Evolutionary conservation across 2,113 vertebrate genomes (phyloP), one percentile per base, ranked within the genome.

Genomic region (Nycticryphes semicollaris): DNA sequence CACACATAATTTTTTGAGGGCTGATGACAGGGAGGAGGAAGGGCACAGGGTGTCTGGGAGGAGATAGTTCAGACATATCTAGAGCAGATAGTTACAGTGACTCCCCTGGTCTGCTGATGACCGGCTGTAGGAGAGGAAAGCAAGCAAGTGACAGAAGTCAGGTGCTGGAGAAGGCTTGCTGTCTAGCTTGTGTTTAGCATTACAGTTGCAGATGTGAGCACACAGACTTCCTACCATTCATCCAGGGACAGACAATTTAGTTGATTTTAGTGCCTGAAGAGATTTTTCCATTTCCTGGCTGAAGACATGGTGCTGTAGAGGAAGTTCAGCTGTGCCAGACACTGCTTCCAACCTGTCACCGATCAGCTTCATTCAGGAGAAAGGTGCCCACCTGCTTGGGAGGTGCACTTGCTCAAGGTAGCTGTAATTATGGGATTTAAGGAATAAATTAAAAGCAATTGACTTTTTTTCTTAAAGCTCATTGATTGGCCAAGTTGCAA

Each of bases 261-360:
- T 28, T 84, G 41, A 47, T 30, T 37, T 54, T 41, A 37, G 23
- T 84, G 43, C 57, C 37, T 54, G 7, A 37, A 50, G 54, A 10
- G 17, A 2, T 33, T 23, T 27, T 81, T 24, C 13, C 6, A 3
- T 16, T 54, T 67, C 9, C 23, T 84, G 60, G 23, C 2, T 57
- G 53, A 39, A 43, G 37, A 5, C 1, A 4, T 2, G 15, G 9
- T 1, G 0, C 14, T 64, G 8, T 43, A 27, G 35, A 33, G 1
- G 6, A 1, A 0, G 5, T 82, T 75, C 15, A n/a, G 39, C 30
- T 9, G 5, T 33, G 14, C 60, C 37, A 19, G 54, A 14, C 7
- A 0, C 18, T 30, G 47, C 27, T 74, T 5, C 41, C 20, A 39
- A 12, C 23, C 54, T 35, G 21, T 3, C 5, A 1, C 18, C 18